Evolutionary conservation across 1,140 invertebrate species (phyloP), one percentile per base, ranked within the genome.

Genomic region (Danaus melanippus): DNA sequence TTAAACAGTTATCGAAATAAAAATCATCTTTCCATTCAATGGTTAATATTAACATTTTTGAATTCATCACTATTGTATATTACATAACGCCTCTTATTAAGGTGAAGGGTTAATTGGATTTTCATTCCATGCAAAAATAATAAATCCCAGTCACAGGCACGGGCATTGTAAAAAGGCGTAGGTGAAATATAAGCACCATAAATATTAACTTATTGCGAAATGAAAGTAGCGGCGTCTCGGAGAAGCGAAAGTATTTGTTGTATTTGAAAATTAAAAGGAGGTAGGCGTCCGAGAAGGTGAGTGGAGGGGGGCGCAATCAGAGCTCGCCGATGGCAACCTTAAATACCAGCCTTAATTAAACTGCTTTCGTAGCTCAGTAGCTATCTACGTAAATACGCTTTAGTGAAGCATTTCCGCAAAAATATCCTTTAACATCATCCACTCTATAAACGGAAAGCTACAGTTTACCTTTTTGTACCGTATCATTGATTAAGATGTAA

Each of bases 321-420:
- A 74, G 76, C 71, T 75, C 68, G 71, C 70, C 75, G 66, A 71
- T 72, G 71, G 79, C 72, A 80, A 77, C 80, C 76, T 86, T 86
- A 86, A 86, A 86, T 86, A 79, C 80, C 79, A 79, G 70, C 68
- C 77, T 83, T 86, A 86, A 86, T 86, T 84, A 80, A 80, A 84
- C 76, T 68, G 76, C 73, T 80, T 79, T 77, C 76, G 76, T 69
- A 46, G 17, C 61, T 58, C 62, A 11, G 65, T 71, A 68, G 69
- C 65, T 58, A 63, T 57, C 61, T 78, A 82, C 74, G 75, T 79
- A 82, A 82, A 81, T 79, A 81, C 67, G 71, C 63, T 76, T 68
- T 67, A 72, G 70, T 73, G 74, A 74, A 78, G 66, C 62, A 70
- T 76, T 73, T 69, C 70, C 69, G 60, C 76, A 60, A 58, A 73